Base-by-base conservation (phyloP, 2,888 invertebrate genomes). In the Carabus problematicus region DNA sequence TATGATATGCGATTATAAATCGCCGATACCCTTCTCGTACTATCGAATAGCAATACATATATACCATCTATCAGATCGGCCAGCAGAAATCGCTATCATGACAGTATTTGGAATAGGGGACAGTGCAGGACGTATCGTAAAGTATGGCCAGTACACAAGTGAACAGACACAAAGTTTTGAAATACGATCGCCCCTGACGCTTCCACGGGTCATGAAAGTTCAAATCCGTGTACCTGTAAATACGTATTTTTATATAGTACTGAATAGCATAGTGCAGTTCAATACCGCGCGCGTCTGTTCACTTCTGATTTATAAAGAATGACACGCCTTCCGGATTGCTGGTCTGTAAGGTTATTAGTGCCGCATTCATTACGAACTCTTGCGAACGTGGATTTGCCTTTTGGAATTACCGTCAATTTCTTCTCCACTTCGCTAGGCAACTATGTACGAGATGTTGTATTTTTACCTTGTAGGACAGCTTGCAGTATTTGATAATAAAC, bases 261-360 rank as follows among this genome's bases (percentile, higher is more conserved):
- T 29, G 29, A 29, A 29, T 29, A 29, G 29, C 29, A 29, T 29
- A 29, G 29, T 29, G 29, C 29, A 29, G 29, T 29, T 29, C 29
- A 29, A 29, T 29, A 52, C 52, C 45, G 60, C 60, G 59, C 14
- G 52, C 62, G 40, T 52, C 47, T 40, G 41, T 40, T 61, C 42
- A 61, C 45, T 42, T 55, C 64, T 64, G 55, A 64, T 64, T 64
- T 64, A 64, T 64, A 64, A 55, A 64, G 55, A 64, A 64, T 55
- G 64, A 64, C 64, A 64, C 64, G 55, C 64, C 64, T 64, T 64
- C 64, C 55, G 64, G 54, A 55, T 40, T 55, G 63, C 63, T 29
- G 52, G 49, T 41, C 52, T 29, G 41, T 54, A 52, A 64, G 19
- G 42, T 64, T 64, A 54, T 64, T 54, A 55, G 42, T 54, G 41